Base-by-base conservation (phyloP, 2,797 vertebrate species). In the Manis crassicaudata region DNA sequence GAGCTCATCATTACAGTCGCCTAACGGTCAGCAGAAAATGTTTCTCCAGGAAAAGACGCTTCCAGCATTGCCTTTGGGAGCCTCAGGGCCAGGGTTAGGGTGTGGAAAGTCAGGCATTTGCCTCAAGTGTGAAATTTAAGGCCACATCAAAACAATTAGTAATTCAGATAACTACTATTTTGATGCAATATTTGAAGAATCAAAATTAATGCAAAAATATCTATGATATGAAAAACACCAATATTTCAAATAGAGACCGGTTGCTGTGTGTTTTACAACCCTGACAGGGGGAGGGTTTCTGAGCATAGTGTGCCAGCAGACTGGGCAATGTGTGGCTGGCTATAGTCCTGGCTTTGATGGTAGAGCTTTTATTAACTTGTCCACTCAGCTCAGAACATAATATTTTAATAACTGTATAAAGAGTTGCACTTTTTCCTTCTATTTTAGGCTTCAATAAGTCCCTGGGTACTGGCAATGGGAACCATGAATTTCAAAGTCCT, bases 91-190 rank as follows among this genome's bases (percentile, higher is more conserved):
- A 40, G 32, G 32, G 79, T 58, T 32, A 80, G 67, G 46, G 9
- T 50, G 12, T 87, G 21, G 20, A 6, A 20, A 82, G 23, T 13
- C 60, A 95, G 11, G 13, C 18, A 5, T 5, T 40, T 70, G 16
- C 5, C n/a, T 90, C 32, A 35, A 84, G 13, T 27, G 14, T 3
- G 37, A 94, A 90, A 81, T 70, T 5, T 81, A 92, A 84, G 35
- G 17, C 56, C 77, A 82, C 46, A 65, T 4, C 17, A 27, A 43
- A 86, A 94, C 82, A 65, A 17, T 35, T 62, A 67, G 8, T 73
- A 80, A 94, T 63, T 56, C 43, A 75, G 52, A 21, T 67, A 79
- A 95, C 72, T 13, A 70, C 43, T 46, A 92, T 72, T 84, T 92
- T 29, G 72, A 83, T 65, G 8, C n/a, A 75, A 80, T 76, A 58